Base-by-base conservation (phyloP, 2,797 vertebrate species). In the Girardinus metallicus region DNA sequence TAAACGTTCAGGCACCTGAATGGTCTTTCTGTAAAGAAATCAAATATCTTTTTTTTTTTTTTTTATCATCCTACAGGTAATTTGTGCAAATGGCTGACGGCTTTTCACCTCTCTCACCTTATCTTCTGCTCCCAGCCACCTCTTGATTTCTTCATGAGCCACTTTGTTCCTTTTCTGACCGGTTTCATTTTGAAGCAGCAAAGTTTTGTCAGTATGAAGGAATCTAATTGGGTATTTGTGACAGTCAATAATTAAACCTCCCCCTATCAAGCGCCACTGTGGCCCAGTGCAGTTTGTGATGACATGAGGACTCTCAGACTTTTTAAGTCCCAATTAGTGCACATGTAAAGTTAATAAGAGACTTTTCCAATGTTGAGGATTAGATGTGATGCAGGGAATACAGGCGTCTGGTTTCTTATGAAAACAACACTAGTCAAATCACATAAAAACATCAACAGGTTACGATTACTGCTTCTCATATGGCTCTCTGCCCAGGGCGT, bases 311-410 rank as follows among this genome's bases (percentile, higher is more conserved):
- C 77, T 73, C 44, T 80, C 44, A 7, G 23, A 31, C 0, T 62
- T 77, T 31, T 73, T 66, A 62, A 80, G 73, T 43, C 75, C 70
- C 60, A 83, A 88, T 89, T 84, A 82, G 73, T 72, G 41, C 57
- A 60, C 64, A 51, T 12, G 43, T 5, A 16, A 36, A 46, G 70
- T 75, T 62, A 75, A 29, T 74, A 83, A 73, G 36, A 82, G 41
- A 77, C 72, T 78, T 79, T 80, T 83, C 74, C 29, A 75, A 75
- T 73, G 62, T 80, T 71, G 36, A 72, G 51, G 46, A 78, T 23
- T 44, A 80, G 72, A 75, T 6, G 1, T 41, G 29, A 80, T 23
- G 7, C 73, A 12, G 76, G 79, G 53, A 49, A 49, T 34, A 76
- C 11, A 1, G 36, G 11, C 78, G 57, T 39, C 57, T 60, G 53